Evolutionary conservation across 2,797 vertebrate genomes (phyloP), one percentile per base, ranked within the genome.

Genomic region (Argya squamiceps): DNA sequence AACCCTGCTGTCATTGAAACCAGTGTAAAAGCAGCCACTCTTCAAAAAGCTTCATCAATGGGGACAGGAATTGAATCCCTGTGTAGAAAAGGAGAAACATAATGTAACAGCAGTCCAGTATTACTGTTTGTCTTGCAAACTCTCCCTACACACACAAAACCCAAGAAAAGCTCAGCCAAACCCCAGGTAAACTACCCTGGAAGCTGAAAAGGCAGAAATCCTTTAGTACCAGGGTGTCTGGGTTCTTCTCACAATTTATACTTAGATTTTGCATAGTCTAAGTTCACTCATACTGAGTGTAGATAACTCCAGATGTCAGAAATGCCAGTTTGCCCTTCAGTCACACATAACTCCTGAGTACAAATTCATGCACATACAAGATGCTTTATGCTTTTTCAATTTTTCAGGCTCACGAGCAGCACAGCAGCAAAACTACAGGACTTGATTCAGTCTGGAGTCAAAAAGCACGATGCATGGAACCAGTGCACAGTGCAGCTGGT

Each of bases 401-500:
- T 81, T 84, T 93, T 53, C 91, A 98, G 98, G 58, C 97, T 98
- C 34, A 60, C 95, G 63, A 92, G 91, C 84, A 97, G 96, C 62
- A 93, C 93, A 4, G 97, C 93, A 55, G 60, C 86, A 44, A 97
- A 97, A 50, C 82, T 98, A 43, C 97, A 97, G 85, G 84, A 68
- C 23, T 79, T 98, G 88, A 70, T 73, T 56, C 94, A 96, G 52
- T 97, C 97, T 3, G 98, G 98, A 87, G 65, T 52, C 7, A 93
- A 97, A 37, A 86, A 96, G 86, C 13, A 98, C 0, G 91, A 97
- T 0, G 98, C 98, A 0, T 98, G 98, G 98, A 98, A 98, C 95
- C 91, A 55, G 91, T 98, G 97, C 44, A 92, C 98, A 0, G 90
- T 98, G 81, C 96, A 98, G 62, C 96, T 98, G 27, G 75, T 92